Percentiles rank a stretch among this genome's conserved stretches.
These are phyloP conservation scores for Parnassius orleans DNA, from an alignment of 2,888 invertebrate species.

Conservation along the genomic window DNA sequence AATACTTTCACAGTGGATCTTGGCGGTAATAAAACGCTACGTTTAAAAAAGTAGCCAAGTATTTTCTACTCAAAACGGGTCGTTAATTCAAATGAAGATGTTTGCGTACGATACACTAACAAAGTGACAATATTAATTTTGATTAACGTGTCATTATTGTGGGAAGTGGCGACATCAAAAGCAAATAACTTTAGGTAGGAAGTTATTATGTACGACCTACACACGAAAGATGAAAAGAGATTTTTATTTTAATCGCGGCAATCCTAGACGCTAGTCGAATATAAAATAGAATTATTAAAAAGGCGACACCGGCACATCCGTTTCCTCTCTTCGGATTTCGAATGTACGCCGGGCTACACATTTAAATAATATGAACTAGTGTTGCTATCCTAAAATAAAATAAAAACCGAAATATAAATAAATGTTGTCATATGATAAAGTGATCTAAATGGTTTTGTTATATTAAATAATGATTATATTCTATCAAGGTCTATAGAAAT, in stretches of 20 bases:
- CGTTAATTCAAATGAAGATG: slow-evolving; percentile 23
- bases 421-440: no score
- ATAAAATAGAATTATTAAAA: slow-evolving; percentile 73
- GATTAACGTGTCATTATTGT: slow-evolving; percentile 33
- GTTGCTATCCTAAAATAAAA: slow-evolving; percentile 16
- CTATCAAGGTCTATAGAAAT: no score
- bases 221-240: slow-evolving; percentile 64
- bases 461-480: no score
- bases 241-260: slow-evolving; percentile 66
- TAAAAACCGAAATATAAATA: neutral
- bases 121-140: slow-evolving; percentile 29
- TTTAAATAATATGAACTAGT: slow-evolving; percentile 20
- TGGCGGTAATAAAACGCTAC: no score
- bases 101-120: slow-evolving; percentile 17
- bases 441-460: no score
- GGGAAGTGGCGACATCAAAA: slow-evolving; percentile 58
- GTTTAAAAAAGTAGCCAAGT: neutral
- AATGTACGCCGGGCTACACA: slow-evolving; percentile 37
- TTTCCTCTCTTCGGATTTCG: slow-evolving; percentile 63
- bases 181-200: slow-evolving; percentile 45
- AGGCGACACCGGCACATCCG: slow-evolving; percentile 71
- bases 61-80: neutral
- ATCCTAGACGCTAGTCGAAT: slow-evolving; percentile 56
- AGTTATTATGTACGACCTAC: slow-evolving; percentile 51
- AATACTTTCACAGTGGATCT: no score